Evolutionary conservation across 2,797 vertebrate species (phyloP).

Genomic region (Lateolabrax maculatus): DNA sequence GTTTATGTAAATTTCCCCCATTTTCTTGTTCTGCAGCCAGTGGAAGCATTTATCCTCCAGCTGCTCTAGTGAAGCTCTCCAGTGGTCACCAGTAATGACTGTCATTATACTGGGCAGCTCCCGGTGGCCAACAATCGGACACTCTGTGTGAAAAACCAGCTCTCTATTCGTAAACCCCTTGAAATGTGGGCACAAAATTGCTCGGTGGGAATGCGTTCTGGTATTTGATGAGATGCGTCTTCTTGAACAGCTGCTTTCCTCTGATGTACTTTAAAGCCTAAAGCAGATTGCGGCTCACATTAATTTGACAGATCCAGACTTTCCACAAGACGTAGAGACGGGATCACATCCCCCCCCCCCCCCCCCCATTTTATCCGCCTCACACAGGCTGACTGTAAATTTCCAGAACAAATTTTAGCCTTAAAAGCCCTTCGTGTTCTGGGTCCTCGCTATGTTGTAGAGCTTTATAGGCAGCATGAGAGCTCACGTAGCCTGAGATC

Average conservation of each 20-base stretch:
- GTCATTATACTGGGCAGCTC: constrained; percentile 55
- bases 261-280: constrained; percentile 42
- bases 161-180: constrained; percentile 9
- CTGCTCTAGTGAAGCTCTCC: constrained; percentile 35
- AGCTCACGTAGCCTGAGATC: constrained; percentile 21
- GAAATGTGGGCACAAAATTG: constrained; percentile 26
- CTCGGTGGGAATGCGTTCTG: constrained; percentile 16
- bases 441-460: constrained; percentile 4
- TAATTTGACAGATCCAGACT: constrained; percentile 63
- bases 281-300: constrained; percentile 59
- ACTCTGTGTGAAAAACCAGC: constrained; percentile 18
- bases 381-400: constrained; percentile 14
- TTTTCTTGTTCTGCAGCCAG: constrained; percentile 16
- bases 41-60: constrained; percentile 43
- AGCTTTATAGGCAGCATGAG: constrained; percentile 27
- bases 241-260: constrained; percentile 45
- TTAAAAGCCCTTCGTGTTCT: neutral
- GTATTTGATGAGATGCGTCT: constrained; percentile 30
- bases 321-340: constrained; percentile 36
- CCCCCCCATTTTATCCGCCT: constrained; percentile 18
- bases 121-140: constrained; percentile 31
- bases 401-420: constrained; percentile 23
- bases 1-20: constrained; percentile 33
- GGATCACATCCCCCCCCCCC: constrained; percentile 25
- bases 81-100: constrained; percentile 53